Evolutionary conservation across 1,140 invertebrate genomes (phyloP).

Genomic region (Camponotus vicinus): DNA sequence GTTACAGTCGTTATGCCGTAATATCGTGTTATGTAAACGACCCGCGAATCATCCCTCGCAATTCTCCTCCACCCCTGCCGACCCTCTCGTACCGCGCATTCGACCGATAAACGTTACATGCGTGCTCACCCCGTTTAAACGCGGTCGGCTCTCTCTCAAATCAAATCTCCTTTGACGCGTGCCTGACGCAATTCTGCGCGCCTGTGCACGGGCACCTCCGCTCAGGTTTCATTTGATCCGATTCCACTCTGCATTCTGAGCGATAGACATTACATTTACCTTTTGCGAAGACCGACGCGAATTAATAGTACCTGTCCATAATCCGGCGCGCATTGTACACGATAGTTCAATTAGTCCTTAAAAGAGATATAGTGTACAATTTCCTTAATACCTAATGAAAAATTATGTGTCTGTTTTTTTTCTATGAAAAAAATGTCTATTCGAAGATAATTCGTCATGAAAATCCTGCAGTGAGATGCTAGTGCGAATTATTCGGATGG

Average conservation of each 20-base stretch:
- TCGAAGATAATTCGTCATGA: background rate
- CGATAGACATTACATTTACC: conserved; percentile 55
- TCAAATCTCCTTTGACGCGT: conserved; percentile 64
- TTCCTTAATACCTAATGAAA: conserved; percentile 23
- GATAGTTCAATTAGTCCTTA: conserved; percentile 13
- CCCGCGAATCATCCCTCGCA: conserved; percentile 53
- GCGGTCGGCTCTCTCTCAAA: conserved; percentile 33
- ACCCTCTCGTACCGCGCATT: conserved; percentile 35
- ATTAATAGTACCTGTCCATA: conserved; percentile 43
- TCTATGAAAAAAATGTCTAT: background rate
- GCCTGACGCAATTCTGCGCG: conserved; percentile 44
- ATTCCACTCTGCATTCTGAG: conserved; percentile 55
- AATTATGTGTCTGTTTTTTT: background rate
- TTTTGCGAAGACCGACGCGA: conserved; percentile 57
- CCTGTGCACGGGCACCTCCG: conserved; percentile 3
- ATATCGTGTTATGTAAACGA: conserved; percentile 64
- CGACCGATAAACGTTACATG: conserved; percentile 55
- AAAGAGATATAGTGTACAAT: background rate
- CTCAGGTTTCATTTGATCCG: conserved; percentile 55
- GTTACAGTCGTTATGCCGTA: conserved; percentile 57
- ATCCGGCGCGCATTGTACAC: background rate
- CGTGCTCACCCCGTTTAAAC: conserved; percentile 53
- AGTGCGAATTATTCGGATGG: background rate
- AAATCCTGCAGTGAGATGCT: background rate
- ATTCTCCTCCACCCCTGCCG: background rate